These are phyloP conservation scores for Eidolon dupreanum DNA, from an alignment of 2,797 vertebrate species.

Conservation along the genomic window DNA sequence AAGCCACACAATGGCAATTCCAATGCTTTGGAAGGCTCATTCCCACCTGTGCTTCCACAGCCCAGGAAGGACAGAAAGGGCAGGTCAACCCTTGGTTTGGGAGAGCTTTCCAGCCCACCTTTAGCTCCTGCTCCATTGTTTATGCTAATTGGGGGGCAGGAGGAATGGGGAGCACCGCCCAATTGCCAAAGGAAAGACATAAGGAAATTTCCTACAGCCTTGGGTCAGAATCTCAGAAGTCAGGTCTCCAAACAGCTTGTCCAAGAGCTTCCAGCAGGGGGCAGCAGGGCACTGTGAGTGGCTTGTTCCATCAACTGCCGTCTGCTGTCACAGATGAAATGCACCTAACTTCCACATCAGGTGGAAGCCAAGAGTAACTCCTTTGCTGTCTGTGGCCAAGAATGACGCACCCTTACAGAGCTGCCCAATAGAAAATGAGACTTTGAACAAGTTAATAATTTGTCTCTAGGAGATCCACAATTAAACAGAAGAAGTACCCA, in stretches of 20 bases:
- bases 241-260: background rate
- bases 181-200: background rate
- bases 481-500: background rate
- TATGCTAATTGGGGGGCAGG: background rate
- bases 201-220: background rate
- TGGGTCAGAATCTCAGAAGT: background rate
- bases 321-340: background rate
- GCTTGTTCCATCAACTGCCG: background rate
- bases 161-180: accelerated
- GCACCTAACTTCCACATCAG: background rate
- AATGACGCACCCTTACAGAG: background rate
- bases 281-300: background rate
- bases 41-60: background rate
- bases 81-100: background rate
- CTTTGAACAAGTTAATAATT: background rate
- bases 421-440: background rate
- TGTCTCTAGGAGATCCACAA: background rate
- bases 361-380: background rate
- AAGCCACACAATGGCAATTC: accelerated
- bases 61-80: background rate
- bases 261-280: slow-evolving; percentile 63
- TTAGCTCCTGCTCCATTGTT: background rate
- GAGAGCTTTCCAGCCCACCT: background rate
- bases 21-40: background rate
- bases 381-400: background rate